Conservation (phyloP, 2,888 invertebrate genomes). For the Microplitis manilae region DNA sequence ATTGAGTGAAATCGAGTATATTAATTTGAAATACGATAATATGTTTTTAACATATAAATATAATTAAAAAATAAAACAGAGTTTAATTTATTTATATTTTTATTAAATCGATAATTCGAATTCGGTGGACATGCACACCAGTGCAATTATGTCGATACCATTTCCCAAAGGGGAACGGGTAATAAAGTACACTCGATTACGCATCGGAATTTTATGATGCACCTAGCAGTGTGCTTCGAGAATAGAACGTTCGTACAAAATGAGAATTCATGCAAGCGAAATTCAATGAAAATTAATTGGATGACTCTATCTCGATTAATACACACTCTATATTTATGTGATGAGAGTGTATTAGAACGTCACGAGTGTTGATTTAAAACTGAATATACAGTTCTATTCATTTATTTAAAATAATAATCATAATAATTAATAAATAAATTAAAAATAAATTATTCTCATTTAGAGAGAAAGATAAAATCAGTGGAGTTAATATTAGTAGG, state of each 20-base stretch:
- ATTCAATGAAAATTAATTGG: constrained; percentile 39
- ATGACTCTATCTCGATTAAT: constrained; percentile 3
- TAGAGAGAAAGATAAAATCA: constrained; percentile 32
- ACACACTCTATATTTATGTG: background rate
- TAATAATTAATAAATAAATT: background rate
- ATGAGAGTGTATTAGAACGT: background rate
- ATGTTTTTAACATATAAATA: background rate
- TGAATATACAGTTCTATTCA: background rate
- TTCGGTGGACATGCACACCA: constrained; percentile 2
- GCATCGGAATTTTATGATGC: constrained; percentile 27
- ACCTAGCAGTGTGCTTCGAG: background rate
- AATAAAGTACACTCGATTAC: constrained; percentile 22
- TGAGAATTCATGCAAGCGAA: constrained; percentile 19
- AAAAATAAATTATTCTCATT: constrained; percentile 24
- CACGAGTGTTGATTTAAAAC: background rate
- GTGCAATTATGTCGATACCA: constrained; percentile 19
- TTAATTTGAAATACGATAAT: background rate
- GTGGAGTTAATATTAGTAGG: constrained; percentile 21
- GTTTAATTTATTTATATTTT: constrained; percentile 3
- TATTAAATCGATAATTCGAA: background rate
- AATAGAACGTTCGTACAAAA: constrained; percentile 3
- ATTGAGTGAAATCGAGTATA: background rate
- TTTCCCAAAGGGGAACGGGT: background rate
- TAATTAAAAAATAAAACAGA: background rate
- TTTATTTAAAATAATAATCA: background rate